Evolutionary conservation across 2,888 invertebrate species (phyloP).

Genomic region (Pandemis heparana): DNA sequence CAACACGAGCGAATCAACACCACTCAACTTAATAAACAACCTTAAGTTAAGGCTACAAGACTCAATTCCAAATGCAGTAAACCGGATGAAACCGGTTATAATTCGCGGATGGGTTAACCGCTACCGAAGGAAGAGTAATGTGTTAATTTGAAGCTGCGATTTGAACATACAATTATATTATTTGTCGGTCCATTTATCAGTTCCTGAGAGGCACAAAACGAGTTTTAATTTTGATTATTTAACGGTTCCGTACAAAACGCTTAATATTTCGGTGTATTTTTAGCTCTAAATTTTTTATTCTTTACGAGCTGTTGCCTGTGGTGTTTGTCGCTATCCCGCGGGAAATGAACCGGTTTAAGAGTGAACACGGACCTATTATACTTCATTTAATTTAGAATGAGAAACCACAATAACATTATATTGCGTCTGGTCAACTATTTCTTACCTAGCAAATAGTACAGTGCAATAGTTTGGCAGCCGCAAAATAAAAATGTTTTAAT

Average conservation of each 20-base stretch:
- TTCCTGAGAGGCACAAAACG: not conserved
- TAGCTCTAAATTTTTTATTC: no score
- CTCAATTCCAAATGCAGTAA: not conserved
- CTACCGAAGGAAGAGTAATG: conserved; percentile 20
- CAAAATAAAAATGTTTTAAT: no score
- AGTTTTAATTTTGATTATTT: not conserved
- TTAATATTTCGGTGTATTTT: no score
- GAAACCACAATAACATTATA: no score
- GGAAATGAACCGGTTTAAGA: no score
- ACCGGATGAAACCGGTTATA: not conserved
- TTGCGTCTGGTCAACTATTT: no score
- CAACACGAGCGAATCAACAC: not conserved
- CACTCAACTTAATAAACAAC: not conserved
- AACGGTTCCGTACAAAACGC: not conserved
- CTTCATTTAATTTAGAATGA: no score
- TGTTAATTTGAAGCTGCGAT: conserved; percentile 18
- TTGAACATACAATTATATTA: conserved; percentile 25
- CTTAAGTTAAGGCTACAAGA: not conserved
- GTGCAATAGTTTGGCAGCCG: no score
- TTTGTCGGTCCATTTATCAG: conserved; percentile 27
- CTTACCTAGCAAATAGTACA: no score
- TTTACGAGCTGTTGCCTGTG: no score
- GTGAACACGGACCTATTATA: no score
- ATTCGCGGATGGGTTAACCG: conserved; percentile 6
- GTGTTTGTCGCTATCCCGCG: no score